Conservation (phyloP, 2,797 vertebrate genomes). For the Rhyacichthys aspro region DNA sequence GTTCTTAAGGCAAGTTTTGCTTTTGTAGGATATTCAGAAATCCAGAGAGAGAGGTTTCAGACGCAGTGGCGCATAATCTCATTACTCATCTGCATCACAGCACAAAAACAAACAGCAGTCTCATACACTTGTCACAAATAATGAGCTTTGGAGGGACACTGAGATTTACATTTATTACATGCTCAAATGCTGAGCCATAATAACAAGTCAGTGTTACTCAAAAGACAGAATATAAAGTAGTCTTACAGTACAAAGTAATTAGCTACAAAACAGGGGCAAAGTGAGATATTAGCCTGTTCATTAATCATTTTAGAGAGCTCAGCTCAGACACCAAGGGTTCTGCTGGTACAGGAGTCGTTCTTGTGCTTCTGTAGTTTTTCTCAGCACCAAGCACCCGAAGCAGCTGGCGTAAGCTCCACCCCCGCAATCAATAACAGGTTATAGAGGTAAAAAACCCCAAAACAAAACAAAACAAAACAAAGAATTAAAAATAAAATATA, state of each 20-base stretch:
- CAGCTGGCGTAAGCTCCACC: too few species aligned
- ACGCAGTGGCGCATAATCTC: constrained; percentile 85
- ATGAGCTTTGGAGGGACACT: constrained; percentile 67
- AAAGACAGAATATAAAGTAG: constrained; percentile 47
- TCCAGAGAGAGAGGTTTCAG: constrained; percentile 79
- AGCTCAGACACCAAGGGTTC: constrained; percentile 26
- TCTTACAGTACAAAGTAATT: constrained; percentile 62
- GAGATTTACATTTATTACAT: constrained; percentile 77
- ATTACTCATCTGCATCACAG: constrained; percentile 84
- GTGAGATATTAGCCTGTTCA: constrained; percentile 57
- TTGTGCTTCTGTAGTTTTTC: too few species aligned
- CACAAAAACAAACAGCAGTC: constrained; percentile 61
- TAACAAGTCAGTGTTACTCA: constrained; percentile 58
- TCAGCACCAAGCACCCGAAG: too few species aligned
- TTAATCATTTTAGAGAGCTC: constrained; percentile 51
- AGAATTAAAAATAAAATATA: too few species aligned
- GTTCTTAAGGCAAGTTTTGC: constrained; percentile 53
- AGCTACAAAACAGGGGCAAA: constrained; percentile 52
- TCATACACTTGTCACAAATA: constrained; percentile 72
- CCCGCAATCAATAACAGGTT: too few species aligned
- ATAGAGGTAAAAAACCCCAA: too few species aligned
- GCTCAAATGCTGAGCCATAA: constrained; percentile 71
- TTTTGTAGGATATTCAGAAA: constrained; percentile 73
- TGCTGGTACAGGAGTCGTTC: constrained; percentile 1
- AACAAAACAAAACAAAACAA: too few species aligned